phyloP scores from a whole-genome alignment of 2,797 vertebrate genomes.

The Hipposideros larvatus region DNA sequence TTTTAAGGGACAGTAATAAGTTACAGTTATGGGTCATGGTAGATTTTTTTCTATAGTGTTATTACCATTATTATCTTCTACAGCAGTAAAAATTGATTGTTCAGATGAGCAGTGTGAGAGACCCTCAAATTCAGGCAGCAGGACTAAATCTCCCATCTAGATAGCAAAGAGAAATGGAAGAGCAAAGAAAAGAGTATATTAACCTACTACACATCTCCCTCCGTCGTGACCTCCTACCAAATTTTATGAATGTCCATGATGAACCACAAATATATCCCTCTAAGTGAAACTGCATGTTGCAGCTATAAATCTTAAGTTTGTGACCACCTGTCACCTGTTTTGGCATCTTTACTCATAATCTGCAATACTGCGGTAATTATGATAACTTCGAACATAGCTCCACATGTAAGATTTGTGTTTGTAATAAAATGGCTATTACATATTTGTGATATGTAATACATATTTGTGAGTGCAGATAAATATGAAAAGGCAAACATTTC shows the following conservation, averaged over 20 bases:
- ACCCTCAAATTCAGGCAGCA: slow-evolving; percentile 72
- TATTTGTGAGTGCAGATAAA: neutral
- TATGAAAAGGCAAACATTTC: neutral
- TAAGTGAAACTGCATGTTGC: neutral
- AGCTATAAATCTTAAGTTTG: slow-evolving; percentile 24
- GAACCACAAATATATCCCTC: neutral
- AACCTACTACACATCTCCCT: neutral
- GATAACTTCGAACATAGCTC: neutral
- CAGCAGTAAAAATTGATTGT: slow-evolving; percentile 88
- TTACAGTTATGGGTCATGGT: slow-evolving; percentile 88
- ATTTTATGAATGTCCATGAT: neutral
- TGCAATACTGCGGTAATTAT: neutral
- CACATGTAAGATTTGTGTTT: neutral
- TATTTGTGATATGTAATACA: neutral
- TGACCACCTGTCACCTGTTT: neutral
- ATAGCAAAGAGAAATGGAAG: slow-evolving; percentile 39
- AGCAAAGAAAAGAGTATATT: neutral
- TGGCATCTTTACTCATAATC: neutral
- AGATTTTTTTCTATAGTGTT: slow-evolving; percentile 84
- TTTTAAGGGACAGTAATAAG: slow-evolving; percentile 85
- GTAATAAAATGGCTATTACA: neutral
- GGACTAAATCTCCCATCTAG: slow-evolving; percentile 78
- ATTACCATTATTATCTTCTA: slow-evolving; percentile 88
- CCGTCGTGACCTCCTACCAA: neutral
- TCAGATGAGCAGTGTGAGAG: slow-evolving; percentile 81